These are phyloP conservation scores for Nebria salina DNA, from an alignment of 2,888 invertebrate genomes.

Conservation along the genomic window DNA sequence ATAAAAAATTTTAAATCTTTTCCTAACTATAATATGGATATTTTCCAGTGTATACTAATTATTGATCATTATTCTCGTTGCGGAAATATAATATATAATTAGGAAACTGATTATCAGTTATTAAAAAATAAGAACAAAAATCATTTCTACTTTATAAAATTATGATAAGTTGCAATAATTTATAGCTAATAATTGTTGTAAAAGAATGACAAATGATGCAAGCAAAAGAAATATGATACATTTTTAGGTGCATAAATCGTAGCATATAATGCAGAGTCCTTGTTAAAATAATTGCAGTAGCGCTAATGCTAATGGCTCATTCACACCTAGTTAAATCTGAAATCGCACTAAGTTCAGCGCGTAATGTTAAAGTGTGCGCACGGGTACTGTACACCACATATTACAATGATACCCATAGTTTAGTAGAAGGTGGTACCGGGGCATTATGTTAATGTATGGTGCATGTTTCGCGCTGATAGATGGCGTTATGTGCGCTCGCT, in stretches of 20 bases:
- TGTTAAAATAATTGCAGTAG: constrained; percentile 25
- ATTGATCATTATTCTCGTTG: no score
- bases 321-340: constrained; percentile 38
- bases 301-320: constrained; percentile 30
- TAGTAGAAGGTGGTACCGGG: constrained; percentile 32
- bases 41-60: no score
- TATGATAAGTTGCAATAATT: no score
- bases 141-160: no score
- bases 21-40: no score
- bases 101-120: no score
- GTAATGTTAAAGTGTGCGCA: constrained; percentile 9
- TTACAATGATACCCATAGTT: constrained; percentile 23
- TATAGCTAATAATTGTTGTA: not conserved
- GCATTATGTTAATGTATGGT: constrained; percentile 45
- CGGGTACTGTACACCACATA: not conserved
- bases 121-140: no score
- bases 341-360: constrained; percentile 24
- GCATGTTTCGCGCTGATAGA: constrained; percentile 45
- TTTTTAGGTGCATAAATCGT: not conserved
- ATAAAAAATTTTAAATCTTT: no score
- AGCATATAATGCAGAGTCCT: not conserved
- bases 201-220: not conserved
- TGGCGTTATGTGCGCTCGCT: constrained; percentile 27
- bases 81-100: no score
- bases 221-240: not conserved